Evolutionary conservation across 2,888 invertebrate species (phyloP), one percentile per base, ranked within the genome.

Genomic region (Apamea sordens): DNA sequence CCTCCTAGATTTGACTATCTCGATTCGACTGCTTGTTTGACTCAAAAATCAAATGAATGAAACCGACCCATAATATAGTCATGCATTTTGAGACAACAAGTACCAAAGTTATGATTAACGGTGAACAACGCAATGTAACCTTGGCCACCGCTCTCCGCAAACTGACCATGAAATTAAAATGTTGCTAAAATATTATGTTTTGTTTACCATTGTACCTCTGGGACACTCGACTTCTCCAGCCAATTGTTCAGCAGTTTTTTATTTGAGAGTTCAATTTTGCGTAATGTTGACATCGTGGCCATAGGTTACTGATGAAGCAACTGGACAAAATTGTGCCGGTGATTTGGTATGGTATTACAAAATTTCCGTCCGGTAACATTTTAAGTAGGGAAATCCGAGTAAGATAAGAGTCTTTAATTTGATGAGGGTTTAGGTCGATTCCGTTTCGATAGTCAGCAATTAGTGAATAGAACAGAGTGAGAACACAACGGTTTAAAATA

Each of bases 141-240:
- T 90, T 90, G 88, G 72, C 36, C 65, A 63, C 71, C 85, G 73
- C 86, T 83, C 84, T 80, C 84, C 74, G 77, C 79, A 84, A 90
- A 82, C 83, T 84, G 89, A 80, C 90, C 89, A 83, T 89, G 89
- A 89, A 89, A 89, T 86, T 82, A 79, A 87, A 86, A 73, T 69
- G 82, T 77, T 83, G 86, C 78, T 71, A 73, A 84, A 84, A 84
- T 64, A 64, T 80, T 67, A 80, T 84, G 76, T 82, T 82, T 82
- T 77, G 84, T 85, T 81, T 79, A 81, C 76, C 59, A 78, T 83
- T 80, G 79, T 88, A 44, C n/a, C 74, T 72, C 64, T 86, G 68
- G 76, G 50, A 77, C 44, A 74, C 64, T 69, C n/a, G 41, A 44
- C 50, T 71, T 83, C 59, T 56, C 13, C n/a, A 15, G 28, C 18